These are phyloP conservation scores for Megaceryle maxima DNA, from an alignment of 2,113 vertebrate genomes.

Conservation along the genomic window DNA sequence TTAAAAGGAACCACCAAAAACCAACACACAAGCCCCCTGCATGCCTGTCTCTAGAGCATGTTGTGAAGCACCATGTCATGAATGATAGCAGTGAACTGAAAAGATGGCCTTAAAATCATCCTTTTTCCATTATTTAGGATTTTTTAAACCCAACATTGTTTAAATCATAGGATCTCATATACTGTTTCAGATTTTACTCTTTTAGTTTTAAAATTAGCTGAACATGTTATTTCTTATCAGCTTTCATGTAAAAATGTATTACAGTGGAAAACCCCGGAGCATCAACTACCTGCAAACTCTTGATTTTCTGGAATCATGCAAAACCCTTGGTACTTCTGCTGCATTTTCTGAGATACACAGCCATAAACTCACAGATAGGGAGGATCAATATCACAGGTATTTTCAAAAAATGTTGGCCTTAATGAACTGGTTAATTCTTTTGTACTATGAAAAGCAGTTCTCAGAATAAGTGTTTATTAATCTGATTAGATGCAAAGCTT, in stretches of 20 bases:
- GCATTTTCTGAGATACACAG: background rate
- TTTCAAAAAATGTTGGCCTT: background rate
- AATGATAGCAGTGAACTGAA: background rate
- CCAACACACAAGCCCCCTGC: too few relatives aligned
- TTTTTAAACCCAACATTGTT: background rate
- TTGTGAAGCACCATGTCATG: too few relatives aligned
- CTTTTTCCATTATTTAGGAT: background rate
- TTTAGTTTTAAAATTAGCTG: background rate
- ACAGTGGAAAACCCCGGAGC: background rate
- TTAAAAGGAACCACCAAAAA: too few relatives aligned
- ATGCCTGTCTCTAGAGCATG: too few relatives aligned
- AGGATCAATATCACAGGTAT: background rate
- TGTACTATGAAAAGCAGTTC: conserved; percentile 44
- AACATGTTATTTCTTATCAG: background rate
- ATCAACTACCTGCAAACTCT: background rate
- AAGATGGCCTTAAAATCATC: background rate
- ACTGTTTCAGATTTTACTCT: background rate
- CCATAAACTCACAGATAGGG: background rate
- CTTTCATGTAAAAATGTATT: background rate
- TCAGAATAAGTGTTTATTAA: conserved; percentile 30
- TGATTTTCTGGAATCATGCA: background rate
- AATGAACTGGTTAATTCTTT: conserved; percentile 46
- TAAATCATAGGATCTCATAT: background rate
- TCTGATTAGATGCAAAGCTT: conserved; percentile 34
- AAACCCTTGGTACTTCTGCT: background rate